Evolutionary conservation across 2,113 vertebrate genomes (phyloP), one percentile per base, ranked within the genome.

Genomic region (Gadus macrocephalus): DNA sequence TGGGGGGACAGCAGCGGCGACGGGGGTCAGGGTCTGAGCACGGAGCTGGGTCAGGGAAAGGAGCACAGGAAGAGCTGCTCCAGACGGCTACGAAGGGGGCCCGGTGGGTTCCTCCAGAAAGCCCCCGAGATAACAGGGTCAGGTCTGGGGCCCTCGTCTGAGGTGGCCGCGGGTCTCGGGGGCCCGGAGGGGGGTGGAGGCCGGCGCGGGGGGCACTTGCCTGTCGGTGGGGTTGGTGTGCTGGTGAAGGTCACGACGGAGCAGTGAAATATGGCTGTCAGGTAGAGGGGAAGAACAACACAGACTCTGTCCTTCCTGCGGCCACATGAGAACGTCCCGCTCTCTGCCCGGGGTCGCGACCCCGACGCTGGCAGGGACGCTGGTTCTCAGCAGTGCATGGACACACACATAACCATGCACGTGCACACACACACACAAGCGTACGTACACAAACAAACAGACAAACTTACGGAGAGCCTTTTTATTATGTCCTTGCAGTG

Each of bases 291-390:
- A 90, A 94, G 89, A 91, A 90, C 70, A 93, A 93, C 90, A 91
- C 91, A 92, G 92, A 90, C 91, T 87, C 85, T 85, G 85, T 87
- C 81, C 89, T 93, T 92, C 91, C 89, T 92, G 91, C 76, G 79
- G 60, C 84, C 65, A 73, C 82, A 82, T 59, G 73, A 81, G 84
- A 92, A 90, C 69, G 87, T 89, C 90, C 90, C 55, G 78, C 87
- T 91, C 87, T 91, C 91, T 1, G 78, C 86, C 53, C 91, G 87
- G 90, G 94, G 95, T 94, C 93, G 60, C 19, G 92, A 82, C 92
- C 94, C 69, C 60, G 53, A 17, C 27, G 5, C 69, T 78, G 79
- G 80, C 90, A 88, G 87, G 89, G 90, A 91, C 67, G 59, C 91
- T 92, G 85, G 86, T 87, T 89, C 90, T 89, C 87, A 78, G 86